Evolutionary conservation across 2,113 vertebrate species (phyloP).

Genomic region (Podarcis cretensis): DNA sequence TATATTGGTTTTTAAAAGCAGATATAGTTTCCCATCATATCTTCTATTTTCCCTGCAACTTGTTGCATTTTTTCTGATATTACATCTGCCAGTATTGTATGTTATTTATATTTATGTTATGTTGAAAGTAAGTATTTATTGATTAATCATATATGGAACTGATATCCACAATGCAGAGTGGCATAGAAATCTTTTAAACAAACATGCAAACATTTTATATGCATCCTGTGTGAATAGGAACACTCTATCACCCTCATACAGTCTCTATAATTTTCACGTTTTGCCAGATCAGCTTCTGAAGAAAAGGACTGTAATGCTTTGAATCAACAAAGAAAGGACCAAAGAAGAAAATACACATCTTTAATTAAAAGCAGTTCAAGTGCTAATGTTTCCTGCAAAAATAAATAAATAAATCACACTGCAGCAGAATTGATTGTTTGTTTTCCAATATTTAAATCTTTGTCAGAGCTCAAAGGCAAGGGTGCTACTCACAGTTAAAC

Average conservation of each 20-base stretch:
- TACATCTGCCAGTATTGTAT: too few species aligned
- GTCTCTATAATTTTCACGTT: neutral
- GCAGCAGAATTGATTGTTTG: neutral
- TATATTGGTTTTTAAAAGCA: neutral
- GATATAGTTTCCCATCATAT: neutral
- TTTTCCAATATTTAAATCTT: fast-evolving
- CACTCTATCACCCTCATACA: neutral
- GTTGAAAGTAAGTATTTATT: too few species aligned
- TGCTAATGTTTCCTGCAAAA: neutral
- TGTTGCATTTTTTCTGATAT: too few species aligned
- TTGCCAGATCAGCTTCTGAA: neutral
- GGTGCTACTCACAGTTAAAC: neutral
- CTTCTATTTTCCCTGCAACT: neutral
- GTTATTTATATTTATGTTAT: too few species aligned
- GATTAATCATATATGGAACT: too few species aligned
- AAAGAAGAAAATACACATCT: neutral
- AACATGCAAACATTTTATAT: neutral
- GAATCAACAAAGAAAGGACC: fast-evolving
- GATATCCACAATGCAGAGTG: too few species aligned
- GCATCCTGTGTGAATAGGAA: neutral
- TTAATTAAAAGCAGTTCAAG: constrained; percentile 27
- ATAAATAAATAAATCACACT: fast-evolving
- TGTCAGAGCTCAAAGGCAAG: neutral
- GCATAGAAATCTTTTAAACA: too few species aligned
- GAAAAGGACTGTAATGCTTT: neutral